A percentile compares a stretch with the other conserved stretches of the same genome.
These are phyloP conservation scores for Drosophila suboccidentalis DNA, from an alignment of 2,888 invertebrate genomes.

Conservation along the genomic window DNA sequence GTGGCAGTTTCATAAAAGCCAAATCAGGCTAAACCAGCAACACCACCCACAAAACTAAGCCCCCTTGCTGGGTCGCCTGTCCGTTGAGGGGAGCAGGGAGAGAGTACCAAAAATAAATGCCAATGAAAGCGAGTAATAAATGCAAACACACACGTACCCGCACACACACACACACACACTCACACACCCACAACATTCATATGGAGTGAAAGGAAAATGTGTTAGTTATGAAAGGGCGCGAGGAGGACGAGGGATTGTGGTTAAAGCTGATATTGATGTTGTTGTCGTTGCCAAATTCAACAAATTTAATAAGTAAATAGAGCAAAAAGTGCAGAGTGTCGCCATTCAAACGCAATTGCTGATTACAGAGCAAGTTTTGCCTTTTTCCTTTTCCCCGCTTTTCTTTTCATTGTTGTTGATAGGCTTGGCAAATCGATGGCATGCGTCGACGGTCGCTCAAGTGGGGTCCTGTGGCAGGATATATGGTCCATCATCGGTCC, in stretches of 20 bases:
- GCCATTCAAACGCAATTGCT: conserved; percentile 53
- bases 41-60: conserved; percentile 48
- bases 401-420: conserved; percentile 32
- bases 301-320: conserved; percentile 82
- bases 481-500: conserved; percentile 14
- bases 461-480: conserved; percentile 41
- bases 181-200: conserved; percentile 21
- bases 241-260: conserved; percentile 7
- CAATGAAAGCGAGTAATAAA: conserved; percentile 79
- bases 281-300: conserved; percentile 49
- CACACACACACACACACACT: conserved; percentile 20
- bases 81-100: conserved; percentile 4
- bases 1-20: conserved; percentile 43
- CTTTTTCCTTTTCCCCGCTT: not conserved
- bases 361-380: conserved; percentile 28
- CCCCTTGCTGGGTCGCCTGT: not conserved
- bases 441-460: conserved; percentile 51
- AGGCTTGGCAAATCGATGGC: conserved; percentile 64
- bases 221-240: conserved; percentile 64
- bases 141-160: conserved; percentile 56
- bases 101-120: conserved; percentile 70
- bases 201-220: conserved; percentile 65
- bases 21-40: conserved; percentile 46
- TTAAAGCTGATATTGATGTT: conserved; percentile 23
- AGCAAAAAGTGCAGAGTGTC: conserved; percentile 41